These are phyloP conservation scores for Deroptyus accipitrinus DNA, from an alignment of 2,113 vertebrate genomes.

Conservation along the genomic window DNA sequence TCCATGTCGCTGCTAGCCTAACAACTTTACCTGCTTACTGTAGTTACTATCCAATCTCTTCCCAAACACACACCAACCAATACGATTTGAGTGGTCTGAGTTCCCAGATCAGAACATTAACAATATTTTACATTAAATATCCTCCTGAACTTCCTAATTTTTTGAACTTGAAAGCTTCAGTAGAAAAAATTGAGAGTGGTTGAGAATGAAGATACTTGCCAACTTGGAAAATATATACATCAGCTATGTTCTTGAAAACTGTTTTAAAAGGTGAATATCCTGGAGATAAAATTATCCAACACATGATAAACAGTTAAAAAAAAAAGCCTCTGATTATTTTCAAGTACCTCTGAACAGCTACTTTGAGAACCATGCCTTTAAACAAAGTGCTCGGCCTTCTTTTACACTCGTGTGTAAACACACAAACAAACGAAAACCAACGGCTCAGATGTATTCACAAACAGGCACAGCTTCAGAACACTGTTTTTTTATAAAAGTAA, in stretches of 20 bases:
- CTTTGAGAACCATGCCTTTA: neutral
- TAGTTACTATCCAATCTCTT: neutral
- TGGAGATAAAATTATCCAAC: neutral
- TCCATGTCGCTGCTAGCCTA: rapidly evolving
- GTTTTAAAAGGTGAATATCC: neutral
- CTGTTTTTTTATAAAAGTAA: neutral
- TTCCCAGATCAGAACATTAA: neutral
- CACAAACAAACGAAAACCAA: neutral
- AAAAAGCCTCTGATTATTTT: neutral
- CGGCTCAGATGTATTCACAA: neutral
- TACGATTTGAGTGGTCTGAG: neutral
- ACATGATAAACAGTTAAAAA: neutral
- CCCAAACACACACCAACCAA: neutral
- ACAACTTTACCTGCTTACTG: neutral
- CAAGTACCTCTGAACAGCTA: neutral
- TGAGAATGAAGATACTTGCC: neutral
- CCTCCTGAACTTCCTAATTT: neutral
- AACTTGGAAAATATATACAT: neutral
- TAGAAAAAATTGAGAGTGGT: neutral
- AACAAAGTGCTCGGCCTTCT: neutral
- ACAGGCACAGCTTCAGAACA: neutral
- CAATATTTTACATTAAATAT: neutral
- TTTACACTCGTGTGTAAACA: neutral
- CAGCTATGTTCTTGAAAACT: neutral
- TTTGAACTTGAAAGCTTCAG: neutral